Conservation (phyloP, 35 echinoderm and acorn worm species). For the Apostichopus parvimensis region DNA sequence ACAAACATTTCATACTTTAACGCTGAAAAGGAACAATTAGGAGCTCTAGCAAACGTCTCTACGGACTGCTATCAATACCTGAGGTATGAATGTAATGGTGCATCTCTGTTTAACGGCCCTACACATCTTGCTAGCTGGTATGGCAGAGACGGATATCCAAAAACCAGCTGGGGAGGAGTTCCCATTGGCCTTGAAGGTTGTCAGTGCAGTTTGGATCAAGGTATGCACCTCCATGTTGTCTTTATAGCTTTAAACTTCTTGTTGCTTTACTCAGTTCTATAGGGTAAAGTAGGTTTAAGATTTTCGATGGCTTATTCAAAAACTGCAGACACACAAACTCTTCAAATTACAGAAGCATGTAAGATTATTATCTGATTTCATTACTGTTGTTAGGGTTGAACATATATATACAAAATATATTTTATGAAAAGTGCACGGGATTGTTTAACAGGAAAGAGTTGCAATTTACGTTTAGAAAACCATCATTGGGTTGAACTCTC, state of each 20-base stretch:
- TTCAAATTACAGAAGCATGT: no score
- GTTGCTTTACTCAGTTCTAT: no score
- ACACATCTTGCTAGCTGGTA: slow-evolving; percentile 8
- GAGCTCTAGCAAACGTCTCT: not conserved
- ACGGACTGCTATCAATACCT: not conserved
- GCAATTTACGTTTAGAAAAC: no score
- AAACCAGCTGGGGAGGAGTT: slow-evolving; percentile 42
- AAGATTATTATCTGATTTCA: no score
- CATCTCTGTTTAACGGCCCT: slow-evolving; percentile 1
- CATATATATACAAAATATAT: no score
- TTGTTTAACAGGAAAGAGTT: no score
- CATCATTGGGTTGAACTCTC: no score
- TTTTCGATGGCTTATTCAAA: no score
- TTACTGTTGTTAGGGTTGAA: no score
- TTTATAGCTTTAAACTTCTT: not conserved
- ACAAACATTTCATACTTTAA: slow-evolving; percentile 1
- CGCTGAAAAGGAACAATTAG: not conserved
- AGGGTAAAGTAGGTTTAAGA: no score
- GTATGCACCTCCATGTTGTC: not conserved
- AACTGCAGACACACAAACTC: no score
- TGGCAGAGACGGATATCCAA: not conserved
- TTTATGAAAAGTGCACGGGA: no score
- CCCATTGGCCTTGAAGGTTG: slow-evolving; percentile 37
- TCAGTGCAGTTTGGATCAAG: slow-evolving; percentile 33
- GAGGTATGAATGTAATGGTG: slow-evolving; percentile 39